Conservation (phyloP, 2,113 vertebrate genomes). For the Mus pahari region DNA sequence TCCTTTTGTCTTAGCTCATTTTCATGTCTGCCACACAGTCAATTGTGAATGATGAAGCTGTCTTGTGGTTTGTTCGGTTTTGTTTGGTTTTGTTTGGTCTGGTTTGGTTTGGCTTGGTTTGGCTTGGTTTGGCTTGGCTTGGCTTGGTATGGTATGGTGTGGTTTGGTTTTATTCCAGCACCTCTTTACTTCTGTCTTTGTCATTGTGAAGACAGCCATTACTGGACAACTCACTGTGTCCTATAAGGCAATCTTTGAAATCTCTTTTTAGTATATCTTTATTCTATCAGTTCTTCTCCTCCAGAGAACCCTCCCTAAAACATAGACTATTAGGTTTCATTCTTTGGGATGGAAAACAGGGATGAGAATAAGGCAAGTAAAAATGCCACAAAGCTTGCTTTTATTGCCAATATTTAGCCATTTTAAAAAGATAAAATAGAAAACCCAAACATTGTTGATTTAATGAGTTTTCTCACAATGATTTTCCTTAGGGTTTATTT, state of each 20-base stretch:
- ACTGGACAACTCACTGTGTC: neutral
- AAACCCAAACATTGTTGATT: neutral
- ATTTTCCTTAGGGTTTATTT: neutral
- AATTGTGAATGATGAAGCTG: neutral
- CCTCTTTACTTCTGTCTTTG: neutral
- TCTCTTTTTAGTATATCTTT: neutral
- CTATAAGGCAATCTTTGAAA: neutral
- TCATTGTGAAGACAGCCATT: neutral
- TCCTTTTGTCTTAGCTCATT: too few relatives aligned
- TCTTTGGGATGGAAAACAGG: neutral
- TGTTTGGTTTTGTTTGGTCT: neutral
- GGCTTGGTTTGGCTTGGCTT: too few relatives aligned
- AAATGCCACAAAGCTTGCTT: neutral
- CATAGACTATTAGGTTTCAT: neutral
- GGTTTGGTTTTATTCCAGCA: neutral
- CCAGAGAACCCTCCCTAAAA: neutral
- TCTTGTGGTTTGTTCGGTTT: neutral
- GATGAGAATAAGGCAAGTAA: neutral
- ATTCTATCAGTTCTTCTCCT: neutral
- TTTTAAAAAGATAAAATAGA: neutral
- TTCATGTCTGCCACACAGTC: neutral
- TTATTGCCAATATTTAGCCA: neutral
- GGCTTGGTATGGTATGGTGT: neutral
- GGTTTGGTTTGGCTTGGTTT: neutral
- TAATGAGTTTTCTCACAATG: neutral